These are phyloP conservation scores for Notarius lentiginosus DNA, from an alignment of 2,113 vertebrate genomes.

Conservation along the genomic window DNA sequence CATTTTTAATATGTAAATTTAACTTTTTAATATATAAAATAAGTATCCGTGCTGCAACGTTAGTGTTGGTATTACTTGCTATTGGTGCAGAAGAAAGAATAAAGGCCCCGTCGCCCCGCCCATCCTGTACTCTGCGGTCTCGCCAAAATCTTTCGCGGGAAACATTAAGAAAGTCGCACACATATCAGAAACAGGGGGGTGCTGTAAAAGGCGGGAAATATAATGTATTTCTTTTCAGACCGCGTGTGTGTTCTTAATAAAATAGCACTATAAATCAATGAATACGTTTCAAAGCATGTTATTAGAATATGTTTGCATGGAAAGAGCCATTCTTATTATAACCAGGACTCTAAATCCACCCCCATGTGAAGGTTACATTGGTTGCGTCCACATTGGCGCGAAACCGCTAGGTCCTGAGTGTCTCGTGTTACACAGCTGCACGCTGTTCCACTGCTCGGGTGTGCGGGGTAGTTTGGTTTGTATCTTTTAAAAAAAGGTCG, in stretches of 20 bases:
- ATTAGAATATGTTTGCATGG: neutral
- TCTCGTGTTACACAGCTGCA: neutral
- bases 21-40: neutral
- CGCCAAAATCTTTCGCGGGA: conserved; percentile 56
- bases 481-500: neutral
- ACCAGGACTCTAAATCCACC: neutral
- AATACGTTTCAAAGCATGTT: neutral
- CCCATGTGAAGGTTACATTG: conserved; percentile 5
- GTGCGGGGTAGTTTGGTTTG: neutral
- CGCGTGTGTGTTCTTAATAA: neutral
- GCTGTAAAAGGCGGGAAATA: accelerated
- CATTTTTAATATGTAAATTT: neutral
- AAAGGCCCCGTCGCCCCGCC: neutral
- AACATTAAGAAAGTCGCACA: conserved; percentile 42
- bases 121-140: neutral
- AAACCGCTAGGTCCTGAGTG: conserved; percentile 36
- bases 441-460: neutral
- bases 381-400: conserved; percentile 59
- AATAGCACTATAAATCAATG: accelerated
- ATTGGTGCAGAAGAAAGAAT: neutral
- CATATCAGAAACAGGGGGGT: neutral
- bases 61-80: neutral
- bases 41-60: neutral
- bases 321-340: neutral
- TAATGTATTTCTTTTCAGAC: neutral